Percentiles rank a stretch among this genome's conserved stretches.
phyloP scores from a whole-genome alignment of 1,140 invertebrate species.

The Microplitis mediator region DNA sequence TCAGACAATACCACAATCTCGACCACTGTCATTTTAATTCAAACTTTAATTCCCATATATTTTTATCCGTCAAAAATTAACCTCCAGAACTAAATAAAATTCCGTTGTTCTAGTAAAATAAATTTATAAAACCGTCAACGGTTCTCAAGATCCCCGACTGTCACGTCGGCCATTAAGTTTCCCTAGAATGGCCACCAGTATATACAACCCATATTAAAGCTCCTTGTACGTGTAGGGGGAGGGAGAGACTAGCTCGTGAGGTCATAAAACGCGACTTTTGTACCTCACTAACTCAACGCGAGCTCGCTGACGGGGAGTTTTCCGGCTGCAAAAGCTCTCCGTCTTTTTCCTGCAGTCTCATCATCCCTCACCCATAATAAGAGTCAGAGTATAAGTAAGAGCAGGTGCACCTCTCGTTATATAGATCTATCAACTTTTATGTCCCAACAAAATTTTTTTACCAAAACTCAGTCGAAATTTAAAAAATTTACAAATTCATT shows the following conservation, averaged over 20 bases:
- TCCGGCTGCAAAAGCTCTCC: conserved; percentile 4
- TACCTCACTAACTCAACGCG: conserved; percentile 4
- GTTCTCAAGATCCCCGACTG: neutral
- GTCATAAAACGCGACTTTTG: conserved; percentile 19
- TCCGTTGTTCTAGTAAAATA: no score
- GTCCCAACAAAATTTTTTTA: no score
- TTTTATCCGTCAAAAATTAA: neutral
- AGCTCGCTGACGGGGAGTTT: conserved; percentile 20
- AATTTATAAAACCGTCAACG: no score
- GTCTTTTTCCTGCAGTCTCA: neutral
- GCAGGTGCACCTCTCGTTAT: no score
- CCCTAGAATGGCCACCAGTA: neutral
- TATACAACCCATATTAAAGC: no score
- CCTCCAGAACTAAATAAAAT: neutral
- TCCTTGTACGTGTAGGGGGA: neutral
- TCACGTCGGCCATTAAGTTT: conserved; percentile 28
- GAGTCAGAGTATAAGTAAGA: no score
- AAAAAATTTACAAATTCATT: no score
- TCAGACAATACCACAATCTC: conserved; percentile 39
- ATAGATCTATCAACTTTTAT: no score
- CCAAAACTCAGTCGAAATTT: no score
- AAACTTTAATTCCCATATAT: neutral
- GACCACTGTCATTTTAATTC: conserved; percentile 28
- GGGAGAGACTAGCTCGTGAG: conserved; percentile 4
- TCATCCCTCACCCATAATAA: no score